A percentile compares a stretch with the other conserved stretches of the same genome.
Conservation (phyloP, 2,797 vertebrate species). For the Chiroxiphia lanceolata region DNA sequence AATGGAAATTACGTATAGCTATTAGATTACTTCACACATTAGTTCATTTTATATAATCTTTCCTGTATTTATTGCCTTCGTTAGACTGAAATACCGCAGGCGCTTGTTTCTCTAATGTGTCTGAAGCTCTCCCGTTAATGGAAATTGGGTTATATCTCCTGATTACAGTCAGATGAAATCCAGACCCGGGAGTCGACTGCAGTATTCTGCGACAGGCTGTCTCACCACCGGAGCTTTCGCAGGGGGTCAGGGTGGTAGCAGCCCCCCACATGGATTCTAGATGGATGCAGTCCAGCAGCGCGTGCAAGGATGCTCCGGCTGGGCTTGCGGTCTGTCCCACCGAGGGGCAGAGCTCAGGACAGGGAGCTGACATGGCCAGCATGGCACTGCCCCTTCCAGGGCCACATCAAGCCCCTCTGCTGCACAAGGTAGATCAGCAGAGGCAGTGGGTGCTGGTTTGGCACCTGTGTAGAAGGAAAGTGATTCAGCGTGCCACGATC, state of each 20-base stretch:
- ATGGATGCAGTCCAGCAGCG: accelerated
- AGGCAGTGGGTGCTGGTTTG: accelerated
- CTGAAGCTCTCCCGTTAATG: not conserved
- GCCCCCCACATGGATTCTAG: not conserved
- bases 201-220: not conserved
- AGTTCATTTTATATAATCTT: slow-evolving; percentile 43
- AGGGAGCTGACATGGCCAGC: not conserved
- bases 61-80: slow-evolving; percentile 53
- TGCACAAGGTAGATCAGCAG: accelerated
- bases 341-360: accelerated
- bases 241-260: not conserved
- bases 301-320: accelerated
- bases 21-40: slow-evolving; percentile 60
- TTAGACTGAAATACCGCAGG: slow-evolving; percentile 39
- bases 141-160: slow-evolving; percentile 41
- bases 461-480: not conserved
- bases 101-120: slow-evolving; percentile 19
- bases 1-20: slow-evolving; percentile 26
- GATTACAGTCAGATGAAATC: slow-evolving; percentile 19
- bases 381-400: not conserved
- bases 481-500: accelerated
- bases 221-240: not conserved
- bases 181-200: not conserved
- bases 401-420: not conserved
- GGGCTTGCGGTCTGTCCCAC: accelerated